phyloP scores from a whole-genome alignment of 2,888 invertebrate species.

The Pollenia amentaria region DNA sequence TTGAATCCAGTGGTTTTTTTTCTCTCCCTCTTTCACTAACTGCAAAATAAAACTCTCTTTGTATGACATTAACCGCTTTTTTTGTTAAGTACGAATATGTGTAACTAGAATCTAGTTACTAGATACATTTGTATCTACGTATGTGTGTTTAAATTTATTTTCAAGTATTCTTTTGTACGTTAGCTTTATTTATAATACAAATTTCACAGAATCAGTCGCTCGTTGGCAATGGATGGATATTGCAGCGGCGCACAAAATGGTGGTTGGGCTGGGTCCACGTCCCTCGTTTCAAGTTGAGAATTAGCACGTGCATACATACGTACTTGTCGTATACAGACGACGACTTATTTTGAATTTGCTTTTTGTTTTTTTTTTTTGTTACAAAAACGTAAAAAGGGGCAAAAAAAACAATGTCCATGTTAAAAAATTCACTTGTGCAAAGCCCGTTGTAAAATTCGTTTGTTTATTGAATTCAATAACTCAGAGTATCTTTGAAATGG shows the following conservation, averaged over 20 bases:
- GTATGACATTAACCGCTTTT: not conserved
- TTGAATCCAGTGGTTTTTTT: not conserved
- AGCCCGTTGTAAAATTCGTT: slow-evolving; percentile 1
- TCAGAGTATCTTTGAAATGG: not conserved
- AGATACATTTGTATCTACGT: slow-evolving; percentile 22
- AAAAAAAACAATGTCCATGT: slow-evolving; percentile 16
- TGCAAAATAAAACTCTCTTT: not conserved
- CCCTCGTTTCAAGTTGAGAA: slow-evolving; percentile 58
- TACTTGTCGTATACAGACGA: slow-evolving; percentile 15
- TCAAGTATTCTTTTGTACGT: slow-evolving; percentile 44
- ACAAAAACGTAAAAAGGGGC: slow-evolving; percentile 5
- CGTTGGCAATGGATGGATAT: slow-evolving; percentile 70
- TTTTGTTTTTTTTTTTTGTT: not conserved
- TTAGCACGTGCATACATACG: slow-evolving; percentile 65
- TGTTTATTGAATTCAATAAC: not conserved
- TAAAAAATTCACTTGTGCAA: slow-evolving; percentile 51
- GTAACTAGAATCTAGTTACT: too few species aligned
- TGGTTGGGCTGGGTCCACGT: slow-evolving; percentile 58
- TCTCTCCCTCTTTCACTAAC: not conserved
- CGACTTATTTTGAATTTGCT: slow-evolving; percentile 15
- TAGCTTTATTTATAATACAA: slow-evolving; percentile 40
- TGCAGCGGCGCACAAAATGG: slow-evolving; percentile 74
- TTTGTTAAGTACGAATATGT: not conserved
- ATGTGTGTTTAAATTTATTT: not conserved
- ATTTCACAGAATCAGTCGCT: slow-evolving; percentile 65